These are phyloP conservation scores for Thamnophis sirtalis DNA, from an alignment of 2,113 vertebrate genomes.

Conservation along the genomic window DNA sequence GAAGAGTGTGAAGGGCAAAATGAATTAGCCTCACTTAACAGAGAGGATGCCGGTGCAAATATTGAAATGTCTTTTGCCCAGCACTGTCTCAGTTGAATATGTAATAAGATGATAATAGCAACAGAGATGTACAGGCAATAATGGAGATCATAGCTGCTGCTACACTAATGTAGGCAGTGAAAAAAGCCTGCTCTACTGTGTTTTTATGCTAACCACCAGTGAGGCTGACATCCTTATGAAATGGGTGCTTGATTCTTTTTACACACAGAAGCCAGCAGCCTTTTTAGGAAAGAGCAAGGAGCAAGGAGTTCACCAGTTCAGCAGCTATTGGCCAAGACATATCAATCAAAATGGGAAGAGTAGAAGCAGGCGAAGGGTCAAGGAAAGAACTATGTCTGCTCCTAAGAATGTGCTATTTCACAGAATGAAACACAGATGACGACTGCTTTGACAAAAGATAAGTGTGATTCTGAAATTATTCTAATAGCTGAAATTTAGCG, in stretches of 20 bases:
- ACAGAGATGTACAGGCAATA: rapidly evolving
- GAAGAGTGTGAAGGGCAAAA: neutral
- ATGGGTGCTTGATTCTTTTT: neutral
- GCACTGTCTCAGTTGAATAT: neutral
- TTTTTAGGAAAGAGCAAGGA: neutral
- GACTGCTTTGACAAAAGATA: neutral
- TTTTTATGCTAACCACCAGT: rapidly evolving
- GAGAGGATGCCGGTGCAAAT: rapidly evolving
- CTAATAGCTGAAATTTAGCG: neutral
- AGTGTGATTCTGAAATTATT: neutral
- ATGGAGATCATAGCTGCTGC: neutral
- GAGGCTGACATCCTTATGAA: neutral
- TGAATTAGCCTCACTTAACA: neutral
- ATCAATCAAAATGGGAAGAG: neutral
- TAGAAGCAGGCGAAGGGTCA: neutral
- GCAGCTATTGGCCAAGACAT: neutral
- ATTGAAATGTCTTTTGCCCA: neutral
- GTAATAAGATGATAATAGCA: neutral
- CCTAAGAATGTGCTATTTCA: neutral
- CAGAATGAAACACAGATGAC: rapidly evolving
- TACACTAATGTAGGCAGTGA: neutral
- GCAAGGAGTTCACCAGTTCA: neutral
- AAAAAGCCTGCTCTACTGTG: neutral
- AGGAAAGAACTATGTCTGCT: rapidly evolving
- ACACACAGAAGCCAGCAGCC: neutral